These are phyloP conservation scores for Schizopygopsis malacanthus DNA, from an alignment of 2,797 vertebrate species.

Conservation along the genomic window DNA sequence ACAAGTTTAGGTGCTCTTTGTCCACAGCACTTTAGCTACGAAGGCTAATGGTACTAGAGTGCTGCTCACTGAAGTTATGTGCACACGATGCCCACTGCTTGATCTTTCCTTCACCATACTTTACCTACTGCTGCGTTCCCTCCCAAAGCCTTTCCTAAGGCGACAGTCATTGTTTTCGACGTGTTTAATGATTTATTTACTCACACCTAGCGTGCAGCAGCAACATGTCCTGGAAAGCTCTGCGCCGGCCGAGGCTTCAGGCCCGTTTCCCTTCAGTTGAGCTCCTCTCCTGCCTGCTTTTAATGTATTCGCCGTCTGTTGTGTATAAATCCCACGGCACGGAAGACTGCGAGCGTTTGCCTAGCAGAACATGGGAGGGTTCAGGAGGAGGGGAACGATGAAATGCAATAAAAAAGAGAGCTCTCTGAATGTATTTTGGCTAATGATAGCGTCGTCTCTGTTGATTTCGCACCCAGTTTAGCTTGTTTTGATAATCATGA, in stretches of 20 bases:
- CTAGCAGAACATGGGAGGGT: neutral
- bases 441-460: neutral
- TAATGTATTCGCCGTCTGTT: slow-evolving; percentile 13
- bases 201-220: slow-evolving; percentile 47
- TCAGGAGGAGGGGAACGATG: neutral
- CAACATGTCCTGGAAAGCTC: slow-evolving; percentile 50
- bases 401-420: slow-evolving; percentile 2
- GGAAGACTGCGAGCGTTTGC: neutral
- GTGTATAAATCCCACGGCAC: neutral
- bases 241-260: slow-evolving; percentile 18
- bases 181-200: slow-evolving; percentile 72
- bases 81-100: slow-evolving; percentile 32
- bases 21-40: slow-evolving; percentile 14
- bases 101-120: slow-evolving; percentile 52
- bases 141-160: slow-evolving; percentile 53
- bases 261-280: slow-evolving; percentile 32
- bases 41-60: slow-evolving; percentile 44
- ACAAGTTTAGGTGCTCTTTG: slow-evolving; percentile 28
- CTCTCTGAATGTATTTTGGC: neutral
- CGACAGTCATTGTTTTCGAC: slow-evolving; percentile 67
- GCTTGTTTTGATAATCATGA: neutral
- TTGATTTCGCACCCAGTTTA: neutral
- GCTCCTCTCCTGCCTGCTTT: neutral
- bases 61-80: slow-evolving; percentile 34
- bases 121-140: slow-evolving; percentile 27